Conservation (phyloP, 2,113 vertebrate genomes). For the Callithrix jacchus region DNA sequence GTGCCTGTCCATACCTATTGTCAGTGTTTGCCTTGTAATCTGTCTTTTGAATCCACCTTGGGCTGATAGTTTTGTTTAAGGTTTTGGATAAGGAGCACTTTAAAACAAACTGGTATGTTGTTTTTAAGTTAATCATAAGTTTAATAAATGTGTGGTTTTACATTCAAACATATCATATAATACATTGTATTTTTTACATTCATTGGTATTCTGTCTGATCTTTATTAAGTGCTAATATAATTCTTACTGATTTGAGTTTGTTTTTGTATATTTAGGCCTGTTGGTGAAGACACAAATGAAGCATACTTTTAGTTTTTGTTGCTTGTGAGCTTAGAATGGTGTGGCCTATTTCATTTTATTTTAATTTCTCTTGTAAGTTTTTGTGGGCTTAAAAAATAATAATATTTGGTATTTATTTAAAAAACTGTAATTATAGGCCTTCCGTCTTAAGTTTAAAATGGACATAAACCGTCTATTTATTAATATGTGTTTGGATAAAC, state of each 20-base stretch:
- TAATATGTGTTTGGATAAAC: slow-evolving; percentile 48
- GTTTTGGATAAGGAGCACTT: slow-evolving; percentile 82
- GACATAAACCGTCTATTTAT: not conserved
- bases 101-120: slow-evolving; percentile 76
- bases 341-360: slow-evolving; percentile 57
- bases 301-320: slow-evolving; percentile 28
- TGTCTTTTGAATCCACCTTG: slow-evolving; percentile 74
- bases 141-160: slow-evolving; percentile 81
- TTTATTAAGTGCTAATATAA: slow-evolving; percentile 46
- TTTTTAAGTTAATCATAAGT: slow-evolving; percentile 78
- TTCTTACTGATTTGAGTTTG: slow-evolving; percentile 54
- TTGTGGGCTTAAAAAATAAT: not conserved
- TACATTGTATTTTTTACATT: slow-evolving; percentile 74
- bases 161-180: slow-evolving; percentile 73
- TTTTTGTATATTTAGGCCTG: slow-evolving; percentile 47
- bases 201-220: slow-evolving; percentile 40
- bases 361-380: slow-evolving; percentile 47
- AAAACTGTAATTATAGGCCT: slow-evolving; percentile 38
- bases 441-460: slow-evolving; percentile 54
- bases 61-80: slow-evolving; percentile 72
- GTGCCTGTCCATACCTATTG: slow-evolving; percentile 72
- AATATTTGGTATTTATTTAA: slow-evolving; percentile 59
- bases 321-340: slow-evolving; percentile 25
- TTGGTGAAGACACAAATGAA: slow-evolving; percentile 2
- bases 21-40: slow-evolving; percentile 77